phyloP scores from a whole-genome alignment of 2,113 vertebrate species.

The Leptosomus discolor region DNA sequence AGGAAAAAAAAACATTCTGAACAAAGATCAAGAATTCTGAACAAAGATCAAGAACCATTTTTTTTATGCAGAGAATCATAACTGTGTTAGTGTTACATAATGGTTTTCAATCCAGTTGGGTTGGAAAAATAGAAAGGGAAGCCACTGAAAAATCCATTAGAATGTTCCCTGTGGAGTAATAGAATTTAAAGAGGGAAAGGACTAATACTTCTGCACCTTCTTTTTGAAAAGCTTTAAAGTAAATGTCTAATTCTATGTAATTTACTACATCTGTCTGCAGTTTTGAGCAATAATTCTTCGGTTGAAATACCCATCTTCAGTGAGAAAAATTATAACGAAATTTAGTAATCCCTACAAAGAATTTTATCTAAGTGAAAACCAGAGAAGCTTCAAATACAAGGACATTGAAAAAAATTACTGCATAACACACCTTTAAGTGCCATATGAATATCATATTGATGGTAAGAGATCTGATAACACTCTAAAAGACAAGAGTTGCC shows the following conservation, averaged over 20 bases:
- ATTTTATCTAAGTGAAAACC: background rate
- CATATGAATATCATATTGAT: background rate
- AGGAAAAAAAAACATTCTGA: background rate
- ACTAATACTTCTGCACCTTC: background rate
- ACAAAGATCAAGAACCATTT: background rate
- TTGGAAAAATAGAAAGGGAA: background rate
- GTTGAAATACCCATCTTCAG: background rate
- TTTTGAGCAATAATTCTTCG: background rate
- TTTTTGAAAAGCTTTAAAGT: background rate
- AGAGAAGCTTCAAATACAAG: background rate
- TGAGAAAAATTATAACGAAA: background rate
- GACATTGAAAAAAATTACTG: background rate
- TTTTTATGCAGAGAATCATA: background rate
- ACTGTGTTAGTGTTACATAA: background rate
- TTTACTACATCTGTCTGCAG: background rate
- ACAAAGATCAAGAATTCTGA: no score
- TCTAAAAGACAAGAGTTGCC: background rate
- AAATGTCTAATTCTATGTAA: background rate
- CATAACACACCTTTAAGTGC: background rate
- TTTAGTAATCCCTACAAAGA: background rate
- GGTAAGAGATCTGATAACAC: background rate
- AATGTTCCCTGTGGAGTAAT: background rate
- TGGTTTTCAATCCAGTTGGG: background rate
- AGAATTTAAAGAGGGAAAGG: background rate
- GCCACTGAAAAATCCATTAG: background rate